Conservation (phyloP, 1,140 invertebrate genomes). For the Aphaenogaster rudis region DNA sequence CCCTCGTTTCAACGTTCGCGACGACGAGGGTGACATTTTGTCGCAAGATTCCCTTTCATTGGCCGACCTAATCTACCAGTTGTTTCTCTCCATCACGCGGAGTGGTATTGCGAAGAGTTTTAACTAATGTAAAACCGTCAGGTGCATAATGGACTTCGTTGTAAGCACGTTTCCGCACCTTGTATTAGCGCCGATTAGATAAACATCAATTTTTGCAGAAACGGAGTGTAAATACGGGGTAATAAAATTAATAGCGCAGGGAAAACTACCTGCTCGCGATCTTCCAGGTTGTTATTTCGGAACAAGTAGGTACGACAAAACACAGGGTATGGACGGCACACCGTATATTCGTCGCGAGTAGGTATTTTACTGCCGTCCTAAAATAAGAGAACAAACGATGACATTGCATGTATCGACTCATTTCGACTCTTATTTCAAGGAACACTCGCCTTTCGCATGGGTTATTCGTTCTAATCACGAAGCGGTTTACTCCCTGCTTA, state of each 20-base stretch:
- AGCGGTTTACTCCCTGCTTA: neutral
- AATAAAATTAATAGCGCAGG: constrained; percentile 52
- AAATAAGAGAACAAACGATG: neutral
- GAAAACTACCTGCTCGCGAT: neutral
- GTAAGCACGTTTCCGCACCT: constrained; percentile 30
- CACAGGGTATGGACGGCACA: neutral
- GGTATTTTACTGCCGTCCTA: neutral
- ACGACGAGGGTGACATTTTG: constrained; percentile 35
- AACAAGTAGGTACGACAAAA: neutral
- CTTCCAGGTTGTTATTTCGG: neutral
- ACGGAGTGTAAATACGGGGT: constrained; percentile 21
- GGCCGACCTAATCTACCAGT: constrained; percentile 29
- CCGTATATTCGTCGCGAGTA: neutral
- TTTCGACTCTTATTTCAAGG: neutral
- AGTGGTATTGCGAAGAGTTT: neutral
- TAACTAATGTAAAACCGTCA: constrained; percentile 27
- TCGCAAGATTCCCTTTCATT: constrained; percentile 16
- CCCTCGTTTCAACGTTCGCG: constrained; percentile 36
- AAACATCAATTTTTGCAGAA: constrained; percentile 38
- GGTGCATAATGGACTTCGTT: constrained; percentile 46
- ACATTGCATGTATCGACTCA: neutral
- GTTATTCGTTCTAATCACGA: neutral
- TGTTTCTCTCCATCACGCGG: constrained; percentile 5
- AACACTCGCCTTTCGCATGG: neutral
- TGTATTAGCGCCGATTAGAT: neutral